Percentiles rank a stretch among this genome's conserved stretches.
Evolutionary conservation across 1,140 invertebrate genomes (phyloP).

Genomic region (Atta texana): DNA sequence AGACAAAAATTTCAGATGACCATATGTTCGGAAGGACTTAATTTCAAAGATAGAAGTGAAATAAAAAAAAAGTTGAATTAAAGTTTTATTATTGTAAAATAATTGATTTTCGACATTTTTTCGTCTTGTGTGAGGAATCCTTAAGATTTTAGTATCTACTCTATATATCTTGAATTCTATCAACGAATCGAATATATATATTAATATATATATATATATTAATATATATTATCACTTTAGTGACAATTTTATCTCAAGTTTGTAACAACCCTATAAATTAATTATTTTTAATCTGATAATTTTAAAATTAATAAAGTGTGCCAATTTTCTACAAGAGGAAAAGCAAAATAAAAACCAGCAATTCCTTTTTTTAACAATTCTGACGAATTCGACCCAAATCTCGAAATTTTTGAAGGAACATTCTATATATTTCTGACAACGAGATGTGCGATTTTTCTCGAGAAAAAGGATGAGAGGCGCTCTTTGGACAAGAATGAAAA

Average conservation of each 20-base stretch:
- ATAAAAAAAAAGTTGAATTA: too few species aligned
- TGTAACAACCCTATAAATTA: neutral
- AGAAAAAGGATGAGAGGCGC: conserved; percentile 20
- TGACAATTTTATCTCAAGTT: neutral
- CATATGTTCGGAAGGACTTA: too few species aligned
- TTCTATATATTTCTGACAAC: neutral
- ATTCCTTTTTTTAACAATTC: neutral
- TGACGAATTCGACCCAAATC: conserved; percentile 18
- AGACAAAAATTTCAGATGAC: too few species aligned
- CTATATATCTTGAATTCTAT: neutral
- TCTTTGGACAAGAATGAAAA: neutral
- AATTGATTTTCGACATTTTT: too few species aligned
- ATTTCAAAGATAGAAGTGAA: too few species aligned
- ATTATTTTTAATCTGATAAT: neutral
- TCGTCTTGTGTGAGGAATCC: too few species aligned
- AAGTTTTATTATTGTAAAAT: too few species aligned
- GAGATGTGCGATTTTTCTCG: conserved; percentile 22
- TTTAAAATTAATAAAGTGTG: neutral
- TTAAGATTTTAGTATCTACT: too few species aligned
- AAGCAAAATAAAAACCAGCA: conserved; percentile 2
- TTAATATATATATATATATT: too few species aligned
- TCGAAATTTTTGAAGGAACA: conserved; percentile 5
- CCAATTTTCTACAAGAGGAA: neutral
- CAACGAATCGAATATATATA: neutral
- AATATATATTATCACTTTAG: neutral